phyloP scores from a whole-genome alignment of 2,888 invertebrate species.

The Xanthorhoe designata region DNA sequence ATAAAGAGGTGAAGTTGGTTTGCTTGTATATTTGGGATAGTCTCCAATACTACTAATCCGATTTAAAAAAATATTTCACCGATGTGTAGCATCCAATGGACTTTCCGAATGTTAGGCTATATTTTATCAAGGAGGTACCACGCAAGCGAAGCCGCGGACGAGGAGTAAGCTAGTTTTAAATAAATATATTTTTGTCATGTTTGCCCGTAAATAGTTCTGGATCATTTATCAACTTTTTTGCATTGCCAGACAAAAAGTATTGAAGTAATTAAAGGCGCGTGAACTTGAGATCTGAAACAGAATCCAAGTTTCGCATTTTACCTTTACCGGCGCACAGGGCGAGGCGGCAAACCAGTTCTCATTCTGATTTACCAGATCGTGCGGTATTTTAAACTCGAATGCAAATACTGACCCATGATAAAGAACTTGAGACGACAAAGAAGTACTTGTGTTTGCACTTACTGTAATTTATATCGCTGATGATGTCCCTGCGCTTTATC shows the following conservation, averaged over 20 bases:
- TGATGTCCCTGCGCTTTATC: background rate
- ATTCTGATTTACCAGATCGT: constrained; percentile 82
- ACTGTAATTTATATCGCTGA: constrained; percentile 24
- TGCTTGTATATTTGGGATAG: too few relatives aligned
- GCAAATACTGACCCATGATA: constrained; percentile 77
- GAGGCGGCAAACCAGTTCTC: constrained; percentile 77
- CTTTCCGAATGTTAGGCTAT: too few relatives aligned
- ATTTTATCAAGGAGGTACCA: too few relatives aligned
- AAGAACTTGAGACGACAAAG: constrained; percentile 74
- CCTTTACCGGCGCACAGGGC: constrained; percentile 63
- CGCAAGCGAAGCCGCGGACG: too few relatives aligned
- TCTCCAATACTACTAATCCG: too few relatives aligned
- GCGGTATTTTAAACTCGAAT: constrained; percentile 79
- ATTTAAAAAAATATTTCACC: too few relatives aligned
- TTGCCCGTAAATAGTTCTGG: background rate
- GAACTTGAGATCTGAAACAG: constrained; percentile 24
- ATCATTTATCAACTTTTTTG: background rate
- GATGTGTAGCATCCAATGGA: too few relatives aligned
- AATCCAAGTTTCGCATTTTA: constrained; percentile 45
- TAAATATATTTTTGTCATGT: too few relatives aligned
- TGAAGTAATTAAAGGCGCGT: constrained; percentile 18
- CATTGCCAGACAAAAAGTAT: constrained; percentile 9
- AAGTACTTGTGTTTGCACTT: constrained; percentile 50
- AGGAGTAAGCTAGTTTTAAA: too few relatives aligned
- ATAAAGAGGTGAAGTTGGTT: too few relatives aligned